phyloP scores from a whole-genome alignment of 1,140 invertebrate genomes.

The Ceratina japonica region DNA sequence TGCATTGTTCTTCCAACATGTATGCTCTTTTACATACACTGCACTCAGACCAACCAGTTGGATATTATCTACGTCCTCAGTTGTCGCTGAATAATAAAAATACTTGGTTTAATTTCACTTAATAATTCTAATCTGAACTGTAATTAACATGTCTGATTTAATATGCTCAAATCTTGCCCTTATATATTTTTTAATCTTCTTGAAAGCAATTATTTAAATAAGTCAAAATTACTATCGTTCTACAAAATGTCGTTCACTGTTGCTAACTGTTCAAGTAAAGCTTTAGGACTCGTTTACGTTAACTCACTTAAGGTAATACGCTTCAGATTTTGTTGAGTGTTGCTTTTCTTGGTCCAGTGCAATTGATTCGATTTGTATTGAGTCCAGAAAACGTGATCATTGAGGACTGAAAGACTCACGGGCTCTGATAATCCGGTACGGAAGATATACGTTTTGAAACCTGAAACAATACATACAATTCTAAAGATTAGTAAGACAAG shows the following conservation, averaged over 20 bases:
- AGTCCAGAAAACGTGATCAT: slow-evolving; percentile 80
- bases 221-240: too few species aligned
- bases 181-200: too few species aligned
- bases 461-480: slow-evolving; percentile 63
- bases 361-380: slow-evolving; percentile 67
- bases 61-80: slow-evolving; percentile 56
- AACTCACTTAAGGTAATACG: slow-evolving; percentile 67
- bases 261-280: too few species aligned
- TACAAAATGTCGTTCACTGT: too few species aligned
- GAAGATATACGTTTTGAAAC: slow-evolving; percentile 65
- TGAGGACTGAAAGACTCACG: slow-evolving; percentile 79
- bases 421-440: slow-evolving; percentile 73
- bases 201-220: too few species aligned
- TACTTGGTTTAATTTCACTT: not conserved
- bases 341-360: slow-evolving; percentile 82
- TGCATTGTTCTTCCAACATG: slow-evolving; percentile 83
- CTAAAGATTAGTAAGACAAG: too few species aligned
- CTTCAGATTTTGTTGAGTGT: slow-evolving; percentile 72
- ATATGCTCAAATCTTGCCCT: too few species aligned
- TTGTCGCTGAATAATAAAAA: slow-evolving; percentile 38
- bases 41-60: slow-evolving; percentile 64
- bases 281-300: not conserved
- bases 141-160: too few species aligned
- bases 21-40: slow-evolving; percentile 76
- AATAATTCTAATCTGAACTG: not conserved